Conservation (phyloP, 2,888 invertebrate genomes). For the Amphimallon solstitiale region DNA sequence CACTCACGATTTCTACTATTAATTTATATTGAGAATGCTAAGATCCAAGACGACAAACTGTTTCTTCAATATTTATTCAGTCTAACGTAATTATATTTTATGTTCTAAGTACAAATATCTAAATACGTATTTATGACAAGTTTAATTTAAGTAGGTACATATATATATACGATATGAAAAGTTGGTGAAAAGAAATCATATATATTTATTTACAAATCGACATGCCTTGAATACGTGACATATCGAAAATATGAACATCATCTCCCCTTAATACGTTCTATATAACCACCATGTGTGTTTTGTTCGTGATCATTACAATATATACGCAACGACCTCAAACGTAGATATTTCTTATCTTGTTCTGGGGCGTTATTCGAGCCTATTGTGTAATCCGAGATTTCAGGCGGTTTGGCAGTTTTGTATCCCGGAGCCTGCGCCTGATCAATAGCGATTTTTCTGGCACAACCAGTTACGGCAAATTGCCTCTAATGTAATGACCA, state of each 20-base stretch:
- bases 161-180: too few species aligned
- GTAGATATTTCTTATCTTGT: conserved; percentile 35
- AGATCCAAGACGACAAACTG: too few species aligned
- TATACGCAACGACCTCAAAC: conserved; percentile 32
- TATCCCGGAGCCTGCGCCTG: conserved; percentile 28
- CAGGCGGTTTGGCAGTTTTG: conserved; percentile 38
- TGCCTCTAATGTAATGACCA: conserved; percentile 43
- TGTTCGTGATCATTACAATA: conserved; percentile 35
- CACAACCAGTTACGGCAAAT: conserved; percentile 41
- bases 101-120: too few species aligned
- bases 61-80: too few species aligned
- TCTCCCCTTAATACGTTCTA: conserved; percentile 27
- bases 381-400: conserved; percentile 34
- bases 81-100: too few species aligned
- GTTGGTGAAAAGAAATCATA: neutral
- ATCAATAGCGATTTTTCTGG: conserved; percentile 41
- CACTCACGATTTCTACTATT: too few species aligned
- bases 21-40: too few species aligned
- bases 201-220: conserved; percentile 10
- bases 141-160: too few species aligned
- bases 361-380: conserved; percentile 31
- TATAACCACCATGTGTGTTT: conserved; percentile 18
- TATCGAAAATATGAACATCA: conserved; percentile 32
- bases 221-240: conserved; percentile 30
- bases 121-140: too few species aligned